Evolutionary conservation across 2,113 vertebrate genomes (phyloP).

Genomic region (Ciconia maguari): DNA sequence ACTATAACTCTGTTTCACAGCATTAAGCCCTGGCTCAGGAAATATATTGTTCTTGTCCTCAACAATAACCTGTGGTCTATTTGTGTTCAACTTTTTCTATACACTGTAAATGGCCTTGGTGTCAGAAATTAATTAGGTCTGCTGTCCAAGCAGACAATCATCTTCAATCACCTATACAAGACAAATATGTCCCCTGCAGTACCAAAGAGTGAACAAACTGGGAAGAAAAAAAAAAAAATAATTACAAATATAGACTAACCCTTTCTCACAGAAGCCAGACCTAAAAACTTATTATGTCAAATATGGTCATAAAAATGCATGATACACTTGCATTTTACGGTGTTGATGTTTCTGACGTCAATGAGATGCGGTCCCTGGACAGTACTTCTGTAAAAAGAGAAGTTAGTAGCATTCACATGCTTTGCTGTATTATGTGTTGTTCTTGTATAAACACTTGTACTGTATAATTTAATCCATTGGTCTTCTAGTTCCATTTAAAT

Average conservation of each 20-base stretch:
- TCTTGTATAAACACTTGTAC: neutral
- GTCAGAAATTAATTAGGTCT: slow-evolving; percentile 34
- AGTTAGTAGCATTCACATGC: neutral
- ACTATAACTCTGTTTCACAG: neutral
- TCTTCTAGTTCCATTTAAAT: neutral
- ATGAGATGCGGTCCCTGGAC: neutral
- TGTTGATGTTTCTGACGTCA: neutral
- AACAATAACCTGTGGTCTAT: neutral
- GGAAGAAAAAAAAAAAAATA: neutral
- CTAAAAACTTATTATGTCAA: neutral
- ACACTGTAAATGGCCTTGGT: slow-evolving; percentile 14
- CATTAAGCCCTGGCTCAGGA: neutral
- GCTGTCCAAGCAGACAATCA: slow-evolving; percentile 42
- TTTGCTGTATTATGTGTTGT: neutral
- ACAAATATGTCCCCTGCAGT: neutral
- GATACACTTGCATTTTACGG: neutral
- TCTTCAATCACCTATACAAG: slow-evolving; percentile 19
- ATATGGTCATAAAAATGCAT: neutral
- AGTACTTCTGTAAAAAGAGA: neutral
- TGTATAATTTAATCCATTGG: neutral
- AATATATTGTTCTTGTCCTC: neutral
- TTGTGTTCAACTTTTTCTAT: neutral
- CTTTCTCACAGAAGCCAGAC: neutral
- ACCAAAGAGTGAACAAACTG: neutral
- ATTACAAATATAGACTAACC: neutral